These are phyloP conservation scores for Craniophora ligustri DNA, from an alignment of 2,888 invertebrate species.

Conservation along the genomic window DNA sequence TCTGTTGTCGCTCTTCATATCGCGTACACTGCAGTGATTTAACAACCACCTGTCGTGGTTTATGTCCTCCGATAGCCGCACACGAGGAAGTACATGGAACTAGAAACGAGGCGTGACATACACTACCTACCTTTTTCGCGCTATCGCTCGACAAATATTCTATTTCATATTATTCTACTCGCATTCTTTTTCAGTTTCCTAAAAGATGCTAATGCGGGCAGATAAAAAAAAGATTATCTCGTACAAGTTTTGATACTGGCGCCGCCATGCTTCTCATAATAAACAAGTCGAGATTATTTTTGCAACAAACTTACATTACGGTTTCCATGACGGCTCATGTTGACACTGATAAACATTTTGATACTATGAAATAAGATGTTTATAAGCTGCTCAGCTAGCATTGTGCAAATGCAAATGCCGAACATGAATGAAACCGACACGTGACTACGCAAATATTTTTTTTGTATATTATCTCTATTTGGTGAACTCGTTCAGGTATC, in stretches of 20 bases:
- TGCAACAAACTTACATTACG: constrained; percentile 31
- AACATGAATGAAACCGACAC: constrained; percentile 47
- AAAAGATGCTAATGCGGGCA: constrained; percentile 50
- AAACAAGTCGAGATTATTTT: constrained; percentile 51
- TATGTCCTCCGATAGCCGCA: constrained; percentile 75
- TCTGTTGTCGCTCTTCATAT: constrained; percentile 76
- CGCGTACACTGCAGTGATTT: constrained; percentile 73
- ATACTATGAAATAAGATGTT: constrained; percentile 62
- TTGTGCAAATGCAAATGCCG: constrained; percentile 46
- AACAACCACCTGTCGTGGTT: constrained; percentile 79
- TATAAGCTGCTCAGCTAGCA: constrained; percentile 53
- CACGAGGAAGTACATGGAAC: constrained; percentile 69
- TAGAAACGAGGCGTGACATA: constrained; percentile 55
- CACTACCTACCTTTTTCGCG: constrained; percentile 43
- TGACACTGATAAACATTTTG: constrained; percentile 48
- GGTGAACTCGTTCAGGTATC: constrained; percentile 67
- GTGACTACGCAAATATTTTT: constrained; percentile 39
- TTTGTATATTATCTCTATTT: constrained; percentile 54
- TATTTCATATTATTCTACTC: constrained; percentile 40
- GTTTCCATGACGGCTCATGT: constrained; percentile 50
- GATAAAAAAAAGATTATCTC: constrained; percentile 56
- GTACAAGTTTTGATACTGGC: constrained; percentile 49
- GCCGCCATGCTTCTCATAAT: constrained; percentile 53
- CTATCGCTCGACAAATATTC: constrained; percentile 37
- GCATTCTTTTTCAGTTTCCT: constrained; percentile 39